phyloP scores from a whole-genome alignment of 1,140 invertebrate species.

The Eufriesea mexicana region DNA sequence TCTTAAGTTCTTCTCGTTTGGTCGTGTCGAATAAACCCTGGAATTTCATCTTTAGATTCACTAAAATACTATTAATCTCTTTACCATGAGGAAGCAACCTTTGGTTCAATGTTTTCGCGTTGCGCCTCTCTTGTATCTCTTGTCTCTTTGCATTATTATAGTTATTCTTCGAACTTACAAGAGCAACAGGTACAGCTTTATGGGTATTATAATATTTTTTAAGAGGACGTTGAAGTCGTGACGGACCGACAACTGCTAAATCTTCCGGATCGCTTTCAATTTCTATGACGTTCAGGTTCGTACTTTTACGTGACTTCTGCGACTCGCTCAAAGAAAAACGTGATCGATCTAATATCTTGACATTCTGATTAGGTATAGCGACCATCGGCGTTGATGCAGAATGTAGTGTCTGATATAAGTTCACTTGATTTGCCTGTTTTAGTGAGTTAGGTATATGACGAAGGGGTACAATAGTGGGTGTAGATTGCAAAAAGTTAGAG shows the following conservation, averaged over 20 bases:
- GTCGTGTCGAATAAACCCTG: conserved; percentile 2
- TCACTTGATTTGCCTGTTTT: not conserved
- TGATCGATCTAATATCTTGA: conserved; percentile 32
- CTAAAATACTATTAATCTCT: conserved; percentile 44
- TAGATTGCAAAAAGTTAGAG: conserved; percentile 4
- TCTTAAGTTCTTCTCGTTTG: not conserved
- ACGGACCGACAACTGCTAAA: conserved; percentile 57
- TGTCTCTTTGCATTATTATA: not conserved
- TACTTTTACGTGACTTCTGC: not conserved
- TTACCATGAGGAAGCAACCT: conserved; percentile 37
- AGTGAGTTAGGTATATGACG: not conserved
- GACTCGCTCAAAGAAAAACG: conserved; percentile 57
- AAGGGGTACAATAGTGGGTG: not conserved
- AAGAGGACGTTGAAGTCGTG: not conserved
- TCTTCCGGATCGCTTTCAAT: conserved; percentile 76
- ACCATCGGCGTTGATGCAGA: conserved; percentile 70
- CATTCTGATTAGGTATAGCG: conserved; percentile 65
- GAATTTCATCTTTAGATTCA: conserved; percentile 16
- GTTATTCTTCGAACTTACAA: conserved; percentile 47
- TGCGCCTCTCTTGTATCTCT: not conserved
- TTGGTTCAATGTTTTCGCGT: conserved; percentile 6
- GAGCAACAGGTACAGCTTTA: conserved; percentile 56
- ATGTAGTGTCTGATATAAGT: conserved; percentile 11
- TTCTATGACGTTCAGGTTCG: conserved; percentile 74
- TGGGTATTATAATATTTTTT: not conserved